phyloP scores from a whole-genome alignment of 1,140 invertebrate species.

The Drosophila suzukii region DNA sequence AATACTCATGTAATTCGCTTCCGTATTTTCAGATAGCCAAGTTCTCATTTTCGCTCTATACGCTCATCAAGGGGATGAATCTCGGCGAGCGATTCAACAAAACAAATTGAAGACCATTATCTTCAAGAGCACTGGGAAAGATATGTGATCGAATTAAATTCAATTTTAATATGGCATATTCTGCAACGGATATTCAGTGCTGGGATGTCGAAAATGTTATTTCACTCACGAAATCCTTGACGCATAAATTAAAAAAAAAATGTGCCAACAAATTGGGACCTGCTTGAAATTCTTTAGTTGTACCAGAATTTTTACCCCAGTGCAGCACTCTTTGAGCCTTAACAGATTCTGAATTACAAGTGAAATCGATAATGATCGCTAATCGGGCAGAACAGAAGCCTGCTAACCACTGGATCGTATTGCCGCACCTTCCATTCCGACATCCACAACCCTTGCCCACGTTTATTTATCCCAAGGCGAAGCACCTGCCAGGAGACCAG shows the following conservation, averaged over 20 bases:
- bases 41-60: conserved; percentile 64
- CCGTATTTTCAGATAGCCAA: conserved; percentile 47
- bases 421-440: not conserved
- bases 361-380: conserved; percentile 43
- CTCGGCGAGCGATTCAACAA: conserved; percentile 37
- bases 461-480: not conserved
- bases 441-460: not conserved
- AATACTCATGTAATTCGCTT: not conserved
- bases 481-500: conserved; percentile 24
- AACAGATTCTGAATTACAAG: conserved; percentile 22
- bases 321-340: not conserved
- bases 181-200: not conserved
- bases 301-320: too few relatives aligned
- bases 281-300: not conserved
- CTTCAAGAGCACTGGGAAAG: not conserved
- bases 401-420: conserved; percentile 8
- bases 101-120: conserved; percentile 21
- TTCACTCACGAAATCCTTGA: too few relatives aligned
- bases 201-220: not conserved
- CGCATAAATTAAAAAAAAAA: not conserved
- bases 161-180: not conserved
- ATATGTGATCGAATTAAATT: not conserved
- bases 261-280: not conserved
- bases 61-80: conserved; percentile 63
- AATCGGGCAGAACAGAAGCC: conserved; percentile 36